phyloP scores from a whole-genome alignment of 2,113 vertebrate species.

The Rhinolophus sinicus region DNA sequence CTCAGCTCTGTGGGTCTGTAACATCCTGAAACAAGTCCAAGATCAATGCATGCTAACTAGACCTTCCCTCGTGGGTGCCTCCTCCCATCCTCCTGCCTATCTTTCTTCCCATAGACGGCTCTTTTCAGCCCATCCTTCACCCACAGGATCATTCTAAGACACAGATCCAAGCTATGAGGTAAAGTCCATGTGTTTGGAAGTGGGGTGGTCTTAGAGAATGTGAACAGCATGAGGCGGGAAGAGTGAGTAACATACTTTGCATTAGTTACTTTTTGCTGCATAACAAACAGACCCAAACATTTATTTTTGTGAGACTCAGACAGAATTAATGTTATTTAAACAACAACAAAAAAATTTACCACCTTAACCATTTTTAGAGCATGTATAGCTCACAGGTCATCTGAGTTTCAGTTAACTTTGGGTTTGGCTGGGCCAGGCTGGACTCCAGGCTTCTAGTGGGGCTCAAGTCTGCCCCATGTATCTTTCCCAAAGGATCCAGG shows the following conservation, averaged over 20 bases:
- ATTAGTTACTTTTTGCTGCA: neutral
- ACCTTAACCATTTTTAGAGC: no score
- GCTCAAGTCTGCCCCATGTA: neutral
- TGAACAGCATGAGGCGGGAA: neutral
- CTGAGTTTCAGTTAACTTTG: neutral
- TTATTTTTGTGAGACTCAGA: no score
- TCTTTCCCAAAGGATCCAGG: neutral
- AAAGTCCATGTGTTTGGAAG: neutral
- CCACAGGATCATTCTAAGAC: neutral
- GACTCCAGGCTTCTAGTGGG: neutral
- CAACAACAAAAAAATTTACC: no score
- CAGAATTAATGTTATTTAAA: no score
- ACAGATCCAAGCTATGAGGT: neutral
- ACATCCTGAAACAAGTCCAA: neutral
- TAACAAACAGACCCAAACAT: neutral
- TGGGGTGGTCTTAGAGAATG: neutral
- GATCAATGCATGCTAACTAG: neutral
- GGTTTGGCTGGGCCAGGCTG: neutral
- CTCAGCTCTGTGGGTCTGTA: neutral
- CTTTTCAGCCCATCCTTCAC: neutral
- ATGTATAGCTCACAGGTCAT: neutral
- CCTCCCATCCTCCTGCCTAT: neutral
- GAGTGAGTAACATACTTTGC: neutral
- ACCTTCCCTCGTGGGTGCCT: neutral
- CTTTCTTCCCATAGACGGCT: neutral